Conservation (phyloP, 2,888 invertebrate genomes). For the Homarus gammarus region DNA sequence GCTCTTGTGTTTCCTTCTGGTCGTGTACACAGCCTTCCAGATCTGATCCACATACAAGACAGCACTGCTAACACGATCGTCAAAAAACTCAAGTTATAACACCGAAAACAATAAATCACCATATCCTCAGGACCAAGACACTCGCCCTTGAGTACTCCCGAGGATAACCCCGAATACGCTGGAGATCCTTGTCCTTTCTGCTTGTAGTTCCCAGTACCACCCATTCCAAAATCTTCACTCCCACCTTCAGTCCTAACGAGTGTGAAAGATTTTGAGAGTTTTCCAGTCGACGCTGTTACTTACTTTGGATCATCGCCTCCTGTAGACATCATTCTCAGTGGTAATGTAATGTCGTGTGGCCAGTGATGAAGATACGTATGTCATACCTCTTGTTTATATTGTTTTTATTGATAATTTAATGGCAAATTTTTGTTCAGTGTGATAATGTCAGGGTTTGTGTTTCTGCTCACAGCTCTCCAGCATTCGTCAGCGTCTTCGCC, state of each 20-base stretch:
- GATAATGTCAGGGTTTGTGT: background rate
- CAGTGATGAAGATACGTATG: background rate
- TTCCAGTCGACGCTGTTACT: constrained; percentile 41
- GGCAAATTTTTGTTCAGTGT: background rate
- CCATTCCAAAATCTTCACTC: background rate
- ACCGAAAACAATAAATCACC: background rate
- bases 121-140: background rate
- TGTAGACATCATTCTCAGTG: constrained; percentile 34
- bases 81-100: background rate
- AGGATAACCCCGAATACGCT: constrained; percentile 47
- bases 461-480: constrained; percentile 1
- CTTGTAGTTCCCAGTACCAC: background rate
- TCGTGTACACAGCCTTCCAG: constrained; percentile 29
- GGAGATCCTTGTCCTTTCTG: constrained; percentile 50
- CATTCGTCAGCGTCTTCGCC: constrained; percentile 2
- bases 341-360: no score
- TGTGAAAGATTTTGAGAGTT: constrained; percentile 31
- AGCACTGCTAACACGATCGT: background rate
- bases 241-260: background rate
- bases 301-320: constrained; percentile 39
- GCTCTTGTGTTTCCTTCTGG: constrained; percentile 44
- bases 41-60: background rate
- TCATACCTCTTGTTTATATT: background rate
- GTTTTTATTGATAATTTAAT: background rate
- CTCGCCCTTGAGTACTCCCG: constrained; percentile 10